These are phyloP conservation scores for Ephydatia muelleri DNA, from an alignment of 37 sponge, comb jelly and placozoan species.

Conservation along the genomic window DNA sequence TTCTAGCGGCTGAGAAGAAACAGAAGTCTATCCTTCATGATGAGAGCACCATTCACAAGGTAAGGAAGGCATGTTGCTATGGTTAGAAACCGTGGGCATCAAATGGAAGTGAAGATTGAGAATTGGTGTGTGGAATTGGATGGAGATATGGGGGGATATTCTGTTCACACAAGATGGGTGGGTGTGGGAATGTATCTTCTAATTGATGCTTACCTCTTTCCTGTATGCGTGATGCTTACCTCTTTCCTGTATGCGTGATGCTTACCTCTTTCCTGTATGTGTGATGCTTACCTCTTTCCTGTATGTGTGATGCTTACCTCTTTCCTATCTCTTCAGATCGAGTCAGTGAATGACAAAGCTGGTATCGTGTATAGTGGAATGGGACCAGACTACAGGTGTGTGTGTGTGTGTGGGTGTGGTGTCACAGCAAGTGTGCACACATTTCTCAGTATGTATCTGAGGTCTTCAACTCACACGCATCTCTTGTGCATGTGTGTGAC, in stretches of 20 bases:
- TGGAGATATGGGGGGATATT: neutral
- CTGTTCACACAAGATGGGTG: neutral
- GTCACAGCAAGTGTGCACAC: neutral
- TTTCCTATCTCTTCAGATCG: slow-evolving; percentile 69
- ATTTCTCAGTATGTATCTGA: neutral
- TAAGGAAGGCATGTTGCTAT: slow-evolving; percentile 20
- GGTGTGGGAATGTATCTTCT: neutral
- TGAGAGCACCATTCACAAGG: slow-evolving; percentile 87
- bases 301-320: slow-evolving; percentile 9
- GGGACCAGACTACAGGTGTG: slow-evolving; percentile 97
- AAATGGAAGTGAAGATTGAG: too few relatives aligned
- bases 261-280: neutral
- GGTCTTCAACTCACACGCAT: too few relatives aligned
- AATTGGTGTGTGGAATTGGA: too few relatives aligned
- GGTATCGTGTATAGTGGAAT: slow-evolving; percentile 99
- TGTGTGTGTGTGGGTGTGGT: neutral
- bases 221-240: too few relatives aligned
- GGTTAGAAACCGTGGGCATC: neutral
- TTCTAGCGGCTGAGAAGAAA: slow-evolving; percentile 98
- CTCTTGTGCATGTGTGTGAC: too few relatives aligned
- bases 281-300: neutral
- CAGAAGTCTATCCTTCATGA: slow-evolving; percentile 91
- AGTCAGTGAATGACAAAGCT: slow-evolving; percentile 76
- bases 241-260: too few relatives aligned
- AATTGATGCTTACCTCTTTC: too few relatives aligned